Evolutionary conservation across 2,797 vertebrate species (phyloP), one percentile per base, ranked within the genome.

Genomic region (Luscinia luscinia): DNA sequence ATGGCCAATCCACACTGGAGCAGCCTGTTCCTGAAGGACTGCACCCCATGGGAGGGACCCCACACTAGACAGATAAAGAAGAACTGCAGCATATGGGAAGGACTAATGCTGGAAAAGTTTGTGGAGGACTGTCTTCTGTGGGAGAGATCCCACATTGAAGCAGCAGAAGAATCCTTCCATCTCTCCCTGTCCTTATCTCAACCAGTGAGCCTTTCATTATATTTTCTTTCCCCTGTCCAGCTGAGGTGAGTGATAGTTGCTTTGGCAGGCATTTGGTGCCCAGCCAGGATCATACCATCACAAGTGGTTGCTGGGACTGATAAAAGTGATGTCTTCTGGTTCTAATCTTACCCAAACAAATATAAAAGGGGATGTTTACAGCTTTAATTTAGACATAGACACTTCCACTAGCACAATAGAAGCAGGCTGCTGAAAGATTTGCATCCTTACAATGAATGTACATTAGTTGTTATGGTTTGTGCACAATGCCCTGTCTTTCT

Each of bases 71-170:
- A 62, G 36, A 40, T 27, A 21, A 27, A 8, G 24, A 62, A 59
- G 26, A 61, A 34, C 38, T 57, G 28, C n/a, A 74, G 55, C n/a
- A 21, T 9, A 19, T 8, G 6, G 49, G 24, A 85, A 75, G 62
- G 9, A 34, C n/a, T 34, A 34, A 63, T 15, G 4, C 7, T 18
- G 23, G 36, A 57, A 40, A 58, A 20, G 5, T 75, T 57, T 30
- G 6, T 40, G 28, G 24, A 80, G 21, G 49, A 49, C 17, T n/a
- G 5, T 43, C 5, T 82, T 11, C 27, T 0, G 0, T n/a, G 27
- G 19, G 20, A 83, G 26, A 32, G 20, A 67, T 48, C 11, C 21
- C 38, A 34, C 9, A 5, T 13, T 30, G 28, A 12, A 58, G 8
- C 20, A 76, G 17, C 1, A 0, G 9, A 63, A 49, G 22, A 52